phyloP scores from a whole-genome alignment of 2,797 vertebrate species.

The Schizopygopsis pylzovi region DNA sequence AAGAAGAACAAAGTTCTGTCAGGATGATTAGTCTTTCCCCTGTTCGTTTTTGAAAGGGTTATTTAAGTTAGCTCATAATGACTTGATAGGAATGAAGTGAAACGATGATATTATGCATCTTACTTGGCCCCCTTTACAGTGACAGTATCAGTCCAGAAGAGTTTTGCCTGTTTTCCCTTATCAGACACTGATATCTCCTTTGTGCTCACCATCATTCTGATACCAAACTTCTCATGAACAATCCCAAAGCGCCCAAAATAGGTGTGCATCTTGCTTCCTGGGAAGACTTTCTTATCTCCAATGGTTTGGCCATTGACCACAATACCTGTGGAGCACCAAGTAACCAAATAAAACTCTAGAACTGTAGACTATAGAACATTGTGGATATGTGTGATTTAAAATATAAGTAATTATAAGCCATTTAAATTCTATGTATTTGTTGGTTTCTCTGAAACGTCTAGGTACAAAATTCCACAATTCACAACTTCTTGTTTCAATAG shows the following conservation, averaged over 20 bases:
- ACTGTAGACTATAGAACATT: too few species aligned
- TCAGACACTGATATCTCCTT: constrained; percentile 79
- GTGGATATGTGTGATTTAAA: too few species aligned
- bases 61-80: constrained; percentile 74
- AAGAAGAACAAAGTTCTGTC: background rate
- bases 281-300: constrained; percentile 78
- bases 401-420: too few species aligned
- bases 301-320: constrained; percentile 87
- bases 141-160: constrained; percentile 83
- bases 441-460: too few species aligned
- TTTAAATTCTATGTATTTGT: too few species aligned
- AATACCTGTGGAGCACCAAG: constrained; percentile 77
- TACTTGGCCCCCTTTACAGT: constrained; percentile 73
- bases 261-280: constrained; percentile 74
- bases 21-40: background rate
- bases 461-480: too few species aligned
- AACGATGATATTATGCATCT: constrained; percentile 49
- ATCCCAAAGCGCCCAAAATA: constrained; percentile 91
- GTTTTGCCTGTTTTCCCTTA: constrained; percentile 66
- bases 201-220: constrained; percentile 84
- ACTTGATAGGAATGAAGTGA: constrained; percentile 73
- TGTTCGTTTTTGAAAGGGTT: background rate
- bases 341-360: too few species aligned
- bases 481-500: background rate
- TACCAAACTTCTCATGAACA: constrained; percentile 73